Conservation (phyloP, 2,113 vertebrate genomes). For the Misgurnus mizolepis region DNA sequence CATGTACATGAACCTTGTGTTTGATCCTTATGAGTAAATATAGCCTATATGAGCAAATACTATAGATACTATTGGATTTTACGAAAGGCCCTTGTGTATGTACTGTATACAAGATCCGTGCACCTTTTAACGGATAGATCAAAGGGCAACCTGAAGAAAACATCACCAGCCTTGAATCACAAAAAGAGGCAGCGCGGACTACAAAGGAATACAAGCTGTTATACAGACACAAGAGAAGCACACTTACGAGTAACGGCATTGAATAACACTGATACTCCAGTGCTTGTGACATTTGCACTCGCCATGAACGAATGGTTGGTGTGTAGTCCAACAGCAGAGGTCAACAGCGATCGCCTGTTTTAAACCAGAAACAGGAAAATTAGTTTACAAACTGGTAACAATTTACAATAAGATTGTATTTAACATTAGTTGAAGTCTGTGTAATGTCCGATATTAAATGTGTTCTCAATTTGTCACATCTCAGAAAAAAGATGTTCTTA, state of each 20-base stretch:
- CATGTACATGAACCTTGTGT: no score
- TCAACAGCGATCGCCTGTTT: not conserved
- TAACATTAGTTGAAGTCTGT: no score
- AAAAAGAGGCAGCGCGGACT: not conserved
- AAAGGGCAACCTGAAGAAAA: conserved; percentile 13
- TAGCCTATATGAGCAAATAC: no score
- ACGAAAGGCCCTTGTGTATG: conserved; percentile 6
- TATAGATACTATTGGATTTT: not conserved
- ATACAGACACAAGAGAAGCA: not conserved
- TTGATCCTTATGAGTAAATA: no score
- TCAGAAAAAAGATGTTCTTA: no score
- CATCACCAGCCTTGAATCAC: not conserved
- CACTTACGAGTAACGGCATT: not conserved
- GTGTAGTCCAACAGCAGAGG: not conserved
- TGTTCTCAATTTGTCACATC: no score
- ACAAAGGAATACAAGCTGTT: not conserved
- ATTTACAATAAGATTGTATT: no score
- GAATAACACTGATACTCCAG: no score
- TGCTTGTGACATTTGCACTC: no score
- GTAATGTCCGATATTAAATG: no score
- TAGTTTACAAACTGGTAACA: no score
- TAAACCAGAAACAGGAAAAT: not conserved
- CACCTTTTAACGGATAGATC: conserved; percentile 15
- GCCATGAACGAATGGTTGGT: not conserved
- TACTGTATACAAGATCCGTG: not conserved